Conservation (phyloP, 2,797 vertebrate genomes). For the Gobio occitaniae region DNA sequence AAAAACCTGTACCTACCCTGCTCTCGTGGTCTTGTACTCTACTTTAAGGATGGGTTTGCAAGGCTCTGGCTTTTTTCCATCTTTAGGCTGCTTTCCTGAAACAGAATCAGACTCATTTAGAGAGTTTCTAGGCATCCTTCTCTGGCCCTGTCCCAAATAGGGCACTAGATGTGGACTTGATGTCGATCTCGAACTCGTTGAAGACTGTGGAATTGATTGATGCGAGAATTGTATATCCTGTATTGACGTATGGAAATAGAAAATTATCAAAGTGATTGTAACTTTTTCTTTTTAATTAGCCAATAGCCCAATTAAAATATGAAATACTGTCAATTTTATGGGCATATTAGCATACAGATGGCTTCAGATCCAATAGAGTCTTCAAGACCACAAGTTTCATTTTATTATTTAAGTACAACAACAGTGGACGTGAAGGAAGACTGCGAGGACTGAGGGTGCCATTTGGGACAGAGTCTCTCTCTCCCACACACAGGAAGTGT, state of each 20-base stretch:
- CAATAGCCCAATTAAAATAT: neutral
- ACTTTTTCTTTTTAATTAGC: neutral
- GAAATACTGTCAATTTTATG: neutral
- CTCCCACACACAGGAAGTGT: slow-evolving; percentile 3
- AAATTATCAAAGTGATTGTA: neutral
- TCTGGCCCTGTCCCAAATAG: neutral
- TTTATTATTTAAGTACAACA: neutral
- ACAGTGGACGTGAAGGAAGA: neutral
- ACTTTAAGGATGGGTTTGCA: slow-evolving; percentile 99
- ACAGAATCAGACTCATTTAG: slow-evolving; percentile 66
- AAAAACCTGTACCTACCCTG: slow-evolving; percentile 82
- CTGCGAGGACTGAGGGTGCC: neutral
- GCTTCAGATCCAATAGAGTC: neutral
- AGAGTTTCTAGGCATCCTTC: neutral
- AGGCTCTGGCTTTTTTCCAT: slow-evolving; percentile 98
- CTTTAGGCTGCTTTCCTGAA: slow-evolving; percentile 98
- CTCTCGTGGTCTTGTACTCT: slow-evolving; percentile 97
- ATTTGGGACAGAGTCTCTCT: slow-evolving; percentile 22
- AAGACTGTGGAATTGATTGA: neutral
- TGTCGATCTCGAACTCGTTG: neutral
- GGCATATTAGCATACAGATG: neutral
- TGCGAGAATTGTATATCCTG: neutral
- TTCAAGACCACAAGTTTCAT: neutral
- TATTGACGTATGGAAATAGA: neutral
- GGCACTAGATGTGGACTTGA: neutral